Evolutionary conservation across 2,888 invertebrate species (phyloP), one percentile per base, ranked within the genome.

Genomic region (Bugulina stolonifera): DNA sequence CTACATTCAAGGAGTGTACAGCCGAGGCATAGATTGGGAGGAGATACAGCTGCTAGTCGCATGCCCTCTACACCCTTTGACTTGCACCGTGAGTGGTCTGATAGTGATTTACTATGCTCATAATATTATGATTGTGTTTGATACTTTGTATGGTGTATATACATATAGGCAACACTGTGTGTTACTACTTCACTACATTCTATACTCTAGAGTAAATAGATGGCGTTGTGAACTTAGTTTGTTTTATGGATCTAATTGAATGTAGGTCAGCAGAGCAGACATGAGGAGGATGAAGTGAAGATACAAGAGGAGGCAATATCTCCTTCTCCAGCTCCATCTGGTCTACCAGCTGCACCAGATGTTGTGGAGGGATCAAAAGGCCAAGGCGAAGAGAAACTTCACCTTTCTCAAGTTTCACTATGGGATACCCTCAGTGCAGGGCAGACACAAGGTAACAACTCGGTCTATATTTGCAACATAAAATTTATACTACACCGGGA

Each of bases 371-470:
- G 10, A 32, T 3, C 32, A 3, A 2, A 32, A 27, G 27, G 34
- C n/a, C 64, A 64, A 32, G n/a, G n/a, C n/a, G 70, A 70, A 25
- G 70, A 70, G 25, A 43, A 43, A 18, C 29, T 70, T 2, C 43
- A 70, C 52, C 52, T 70, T 5, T 70, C 70, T 25, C 70, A 70
- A 32, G 70, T 70, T 5, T 70, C 70, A 10, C 32, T 70, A 22
- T 70, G 70, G 70, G 70, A 70, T 23, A 70, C 70, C 27, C 64
- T 64, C 32, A 64, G 64, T 32, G 64, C 25, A 5, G 64, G 29
- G 5, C 64, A 64, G 25, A 64, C 64, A 14, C 64, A 64, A 64
- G 64, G 64, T 64, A 64, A 14, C 18, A 43, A 43, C 5, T 43
- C 43, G 10, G 5, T 43, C 43, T n/a, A n/a, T n/a, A n/a, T n/a